These are phyloP conservation scores for Phymanthus crucifer DNA, from an alignment of 92 coral and sea anemone species.

Conservation along the genomic window DNA sequence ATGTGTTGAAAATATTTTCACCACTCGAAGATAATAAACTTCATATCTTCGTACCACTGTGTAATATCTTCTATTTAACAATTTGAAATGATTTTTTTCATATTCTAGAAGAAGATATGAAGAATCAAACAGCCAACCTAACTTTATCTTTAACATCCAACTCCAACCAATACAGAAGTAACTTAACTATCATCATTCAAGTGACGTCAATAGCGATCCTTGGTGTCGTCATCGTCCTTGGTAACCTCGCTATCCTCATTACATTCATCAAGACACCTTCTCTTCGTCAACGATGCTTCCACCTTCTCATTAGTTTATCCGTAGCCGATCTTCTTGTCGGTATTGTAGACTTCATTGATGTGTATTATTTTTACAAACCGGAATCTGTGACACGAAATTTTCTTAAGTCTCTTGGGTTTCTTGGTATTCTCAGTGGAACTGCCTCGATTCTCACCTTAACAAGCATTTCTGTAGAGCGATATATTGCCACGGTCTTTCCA, in stretches of 20 bases:
- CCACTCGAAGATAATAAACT: no score
- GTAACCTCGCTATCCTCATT: conserved; percentile 38
- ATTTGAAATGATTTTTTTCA: no score
- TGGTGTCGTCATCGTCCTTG: conserved; percentile 33
- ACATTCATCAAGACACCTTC: conserved; percentile 10
- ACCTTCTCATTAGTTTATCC: conserved; percentile 47
- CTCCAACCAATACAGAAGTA: conserved; percentile 9
- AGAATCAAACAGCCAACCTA: background rate
- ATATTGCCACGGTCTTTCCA: background rate
- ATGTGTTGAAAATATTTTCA: no score
- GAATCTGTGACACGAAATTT: background rate
- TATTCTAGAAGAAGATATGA: no score
- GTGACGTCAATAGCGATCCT: conserved; percentile 28
- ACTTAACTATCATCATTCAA: conserved; percentile 9
- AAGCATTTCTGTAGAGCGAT: background rate
- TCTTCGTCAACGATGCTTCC: conserved; percentile 45
- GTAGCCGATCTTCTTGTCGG: conserved; percentile 53
- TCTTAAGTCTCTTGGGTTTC: background rate
- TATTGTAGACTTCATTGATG: background rate
- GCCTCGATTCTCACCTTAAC: background rate
- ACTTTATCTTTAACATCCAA: background rate
- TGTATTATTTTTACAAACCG: background rate
- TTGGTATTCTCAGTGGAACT: background rate
- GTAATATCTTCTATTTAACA: no score
- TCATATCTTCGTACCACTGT: no score